phyloP scores from a whole-genome alignment of 2,113 vertebrate species.

The Phyllostomus hastatus region DNA sequence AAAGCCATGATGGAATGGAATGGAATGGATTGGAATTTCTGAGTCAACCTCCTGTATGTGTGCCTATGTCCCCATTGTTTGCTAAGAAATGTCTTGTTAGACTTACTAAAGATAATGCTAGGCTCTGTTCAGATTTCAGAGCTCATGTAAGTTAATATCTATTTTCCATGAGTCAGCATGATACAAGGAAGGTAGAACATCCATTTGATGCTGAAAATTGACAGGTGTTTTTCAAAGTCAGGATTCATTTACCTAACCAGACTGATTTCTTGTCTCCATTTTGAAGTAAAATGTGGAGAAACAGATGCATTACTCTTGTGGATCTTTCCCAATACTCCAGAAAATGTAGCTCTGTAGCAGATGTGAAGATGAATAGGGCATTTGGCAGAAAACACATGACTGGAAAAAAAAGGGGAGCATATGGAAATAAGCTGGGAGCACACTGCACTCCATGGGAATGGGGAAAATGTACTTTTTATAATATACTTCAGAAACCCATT shows the following conservation, averaged over 20 bases:
- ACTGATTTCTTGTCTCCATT: neutral
- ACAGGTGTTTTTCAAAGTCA: neutral
- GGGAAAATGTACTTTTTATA: neutral
- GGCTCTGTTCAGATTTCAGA: neutral
- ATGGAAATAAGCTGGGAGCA: neutral
- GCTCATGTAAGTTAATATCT: neutral
- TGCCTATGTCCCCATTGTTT: neutral
- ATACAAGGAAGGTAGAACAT: neutral
- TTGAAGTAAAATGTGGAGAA: neutral
- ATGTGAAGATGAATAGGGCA: neutral
- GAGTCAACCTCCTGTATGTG: neutral
- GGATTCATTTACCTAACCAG: neutral
- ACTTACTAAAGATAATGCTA: neutral
- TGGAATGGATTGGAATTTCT: neutral
- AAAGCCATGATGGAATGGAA: neutral
- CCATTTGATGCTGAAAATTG: neutral
- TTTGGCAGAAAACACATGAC: neutral
- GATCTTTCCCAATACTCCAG: neutral
- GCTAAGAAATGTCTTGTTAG: neutral
- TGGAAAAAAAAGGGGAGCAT: neutral
- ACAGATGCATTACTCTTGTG: neutral
- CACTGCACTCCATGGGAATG: neutral
- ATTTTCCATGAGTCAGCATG: neutral
- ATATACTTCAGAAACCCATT: neutral
- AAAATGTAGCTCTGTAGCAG: neutral